A percentile compares a stretch with the other conserved stretches of the same genome.
These are phyloP conservation scores for Vipera ursinii DNA, from an alignment of 2,797 vertebrate genomes.

Conservation along the genomic window DNA sequence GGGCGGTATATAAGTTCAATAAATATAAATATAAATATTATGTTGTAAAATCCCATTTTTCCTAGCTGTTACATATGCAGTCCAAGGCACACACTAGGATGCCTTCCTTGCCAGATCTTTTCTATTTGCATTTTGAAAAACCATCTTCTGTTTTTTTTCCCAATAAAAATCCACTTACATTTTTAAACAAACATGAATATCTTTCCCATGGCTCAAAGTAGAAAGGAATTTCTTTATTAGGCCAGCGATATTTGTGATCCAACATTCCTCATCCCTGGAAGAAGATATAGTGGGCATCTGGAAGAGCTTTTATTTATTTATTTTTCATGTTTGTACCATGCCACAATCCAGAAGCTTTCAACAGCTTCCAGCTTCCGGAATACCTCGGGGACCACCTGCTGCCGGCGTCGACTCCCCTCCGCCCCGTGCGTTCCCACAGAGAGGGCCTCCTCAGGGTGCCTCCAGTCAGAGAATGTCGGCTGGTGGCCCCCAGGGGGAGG, in stretches of 20 bases:
- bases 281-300: not conserved
- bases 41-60: not conserved
- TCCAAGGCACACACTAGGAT: not conserved
- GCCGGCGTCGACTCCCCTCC: too few species aligned
- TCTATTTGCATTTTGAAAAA: not conserved
- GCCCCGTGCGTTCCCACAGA: too few species aligned
- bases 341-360: not conserved
- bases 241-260: not conserved
- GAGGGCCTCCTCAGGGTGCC: too few species aligned
- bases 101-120: not conserved
- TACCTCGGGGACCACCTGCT: too few species aligned
- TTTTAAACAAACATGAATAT: not conserved
- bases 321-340: not conserved
- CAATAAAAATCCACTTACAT: not conserved
- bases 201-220: not conserved
- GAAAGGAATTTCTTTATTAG: not conserved
- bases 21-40: too few species aligned
- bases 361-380: not conserved
- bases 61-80: not conserved
- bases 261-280: not conserved
- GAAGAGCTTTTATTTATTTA: not conserved
- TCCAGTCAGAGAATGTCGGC: too few species aligned
- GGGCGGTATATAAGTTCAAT: too few species aligned
- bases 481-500: too few species aligned
- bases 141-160: not conserved